These are phyloP conservation scores for Dicycla oo DNA, from an alignment of 2,888 invertebrate species.

Conservation along the genomic window DNA sequence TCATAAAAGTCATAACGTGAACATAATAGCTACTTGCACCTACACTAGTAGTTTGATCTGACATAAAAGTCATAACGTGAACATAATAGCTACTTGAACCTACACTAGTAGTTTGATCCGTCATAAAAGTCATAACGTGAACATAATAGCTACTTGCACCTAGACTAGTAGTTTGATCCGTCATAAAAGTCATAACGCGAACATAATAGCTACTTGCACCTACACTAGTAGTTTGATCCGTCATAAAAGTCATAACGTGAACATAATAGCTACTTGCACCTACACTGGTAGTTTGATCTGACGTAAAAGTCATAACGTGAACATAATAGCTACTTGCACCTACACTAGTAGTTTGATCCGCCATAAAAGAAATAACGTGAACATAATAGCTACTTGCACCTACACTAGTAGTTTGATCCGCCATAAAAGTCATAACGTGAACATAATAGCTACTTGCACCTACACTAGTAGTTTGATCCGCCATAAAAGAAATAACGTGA, in stretches of 20 bases:
- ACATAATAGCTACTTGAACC: slow-evolving; percentile 29
- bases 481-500: slow-evolving; percentile 58
- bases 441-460: slow-evolving; percentile 29
- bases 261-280: slow-evolving; percentile 29
- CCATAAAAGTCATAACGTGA: slow-evolving; percentile 55
- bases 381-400: slow-evolving; percentile 29
- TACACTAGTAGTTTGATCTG: slow-evolving; percentile 28
- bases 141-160: slow-evolving; percentile 29
- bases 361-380: slow-evolving; percentile 58
- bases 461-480: slow-evolving; percentile 28
- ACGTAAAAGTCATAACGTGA: slow-evolving; percentile 55
- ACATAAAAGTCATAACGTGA: slow-evolving; percentile 55
- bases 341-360: slow-evolving; percentile 28
- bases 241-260: slow-evolving; percentile 55
- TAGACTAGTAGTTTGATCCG: slow-evolving; percentile 28
- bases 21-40: slow-evolving; percentile 29
- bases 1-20: slow-evolving; percentile 55
- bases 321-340: slow-evolving; percentile 29
- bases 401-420: slow-evolving; percentile 28
- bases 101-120: slow-evolving; percentile 28
- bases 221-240: slow-evolving; percentile 28
- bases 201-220: slow-evolving; percentile 29
- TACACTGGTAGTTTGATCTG: slow-evolving; percentile 27
- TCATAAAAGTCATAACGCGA: slow-evolving; percentile 55
- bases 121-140: slow-evolving; percentile 55